phyloP scores from a whole-genome alignment of 2,113 vertebrate genomes.

The Scopus umbretta region DNA sequence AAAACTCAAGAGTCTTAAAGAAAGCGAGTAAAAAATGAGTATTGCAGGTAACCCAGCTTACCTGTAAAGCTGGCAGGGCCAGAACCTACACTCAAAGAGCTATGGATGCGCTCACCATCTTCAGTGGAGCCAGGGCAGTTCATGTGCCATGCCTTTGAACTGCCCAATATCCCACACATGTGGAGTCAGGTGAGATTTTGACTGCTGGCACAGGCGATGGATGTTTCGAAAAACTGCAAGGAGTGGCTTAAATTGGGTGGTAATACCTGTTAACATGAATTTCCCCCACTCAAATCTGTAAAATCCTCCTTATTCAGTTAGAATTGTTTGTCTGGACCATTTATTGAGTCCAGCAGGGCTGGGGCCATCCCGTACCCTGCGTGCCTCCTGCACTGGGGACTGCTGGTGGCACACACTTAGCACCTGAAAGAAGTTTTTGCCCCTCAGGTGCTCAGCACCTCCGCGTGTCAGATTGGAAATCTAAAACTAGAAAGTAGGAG shows the following conservation, averaged over 20 bases:
- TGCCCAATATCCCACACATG: background rate
- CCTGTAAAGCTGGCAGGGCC: background rate
- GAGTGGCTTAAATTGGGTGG: background rate
- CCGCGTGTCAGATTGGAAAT: rapidly evolving
- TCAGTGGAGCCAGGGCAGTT: background rate
- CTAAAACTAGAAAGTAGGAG: background rate
- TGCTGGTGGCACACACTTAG: background rate
- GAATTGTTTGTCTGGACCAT: background rate
- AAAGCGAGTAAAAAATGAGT: background rate
- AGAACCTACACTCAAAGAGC: background rate
- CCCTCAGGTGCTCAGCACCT: background rate
- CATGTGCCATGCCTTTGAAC: background rate
- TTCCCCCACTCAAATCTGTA: background rate
- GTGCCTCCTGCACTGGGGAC: background rate
- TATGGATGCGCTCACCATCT: background rate
- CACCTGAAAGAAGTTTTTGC: background rate
- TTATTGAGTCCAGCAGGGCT: background rate
- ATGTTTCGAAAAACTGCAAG: background rate
- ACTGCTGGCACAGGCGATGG: background rate
- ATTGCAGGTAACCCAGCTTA: background rate
- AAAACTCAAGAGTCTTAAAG: background rate
- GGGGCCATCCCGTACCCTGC: rapidly evolving
- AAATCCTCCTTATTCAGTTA: background rate
- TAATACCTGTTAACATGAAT: background rate
- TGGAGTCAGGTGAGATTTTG: rapidly evolving